A percentile compares a stretch with the other conserved stretches of the same genome.
These are phyloP conservation scores for Rhipidura dahli DNA, from an alignment of 2,113 vertebrate species.

Conservation along the genomic window DNA sequence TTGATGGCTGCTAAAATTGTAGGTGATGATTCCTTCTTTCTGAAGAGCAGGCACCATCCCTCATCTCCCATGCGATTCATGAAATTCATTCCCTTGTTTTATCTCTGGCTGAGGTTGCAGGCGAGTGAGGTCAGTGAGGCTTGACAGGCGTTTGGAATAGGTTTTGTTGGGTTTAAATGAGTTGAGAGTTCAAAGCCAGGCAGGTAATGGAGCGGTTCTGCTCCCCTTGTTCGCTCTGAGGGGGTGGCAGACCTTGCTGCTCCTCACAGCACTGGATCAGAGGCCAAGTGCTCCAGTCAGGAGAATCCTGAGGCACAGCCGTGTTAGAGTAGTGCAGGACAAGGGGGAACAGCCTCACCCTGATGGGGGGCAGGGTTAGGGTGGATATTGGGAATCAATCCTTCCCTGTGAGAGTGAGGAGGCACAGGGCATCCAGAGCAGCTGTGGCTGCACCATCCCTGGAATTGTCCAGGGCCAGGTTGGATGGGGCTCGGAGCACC, in stretches of 20 bases:
- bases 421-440: background rate
- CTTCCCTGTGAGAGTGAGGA: accelerated
- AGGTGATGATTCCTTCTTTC: background rate
- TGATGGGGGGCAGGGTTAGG: background rate
- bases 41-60: background rate
- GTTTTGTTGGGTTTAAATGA: conserved; percentile 1
- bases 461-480: accelerated
- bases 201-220: background rate
- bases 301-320: background rate
- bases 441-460: background rate
- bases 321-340: background rate
- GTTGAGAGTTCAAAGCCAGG: background rate
- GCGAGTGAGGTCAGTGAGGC: background rate
- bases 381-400: background rate
- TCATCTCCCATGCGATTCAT: background rate
- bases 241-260: background rate
- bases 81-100: conserved; percentile 11
- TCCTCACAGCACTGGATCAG: background rate
- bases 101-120: background rate
- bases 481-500: accelerated
- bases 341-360: background rate
- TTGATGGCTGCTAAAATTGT: background rate
- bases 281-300: background rate
- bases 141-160: background rate
- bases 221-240: background rate